A percentile compares a stretch with the other conserved stretches of the same genome.
phyloP scores from a whole-genome alignment of 1,140 invertebrate genomes.

The Drosophila kurseongensis region DNA sequence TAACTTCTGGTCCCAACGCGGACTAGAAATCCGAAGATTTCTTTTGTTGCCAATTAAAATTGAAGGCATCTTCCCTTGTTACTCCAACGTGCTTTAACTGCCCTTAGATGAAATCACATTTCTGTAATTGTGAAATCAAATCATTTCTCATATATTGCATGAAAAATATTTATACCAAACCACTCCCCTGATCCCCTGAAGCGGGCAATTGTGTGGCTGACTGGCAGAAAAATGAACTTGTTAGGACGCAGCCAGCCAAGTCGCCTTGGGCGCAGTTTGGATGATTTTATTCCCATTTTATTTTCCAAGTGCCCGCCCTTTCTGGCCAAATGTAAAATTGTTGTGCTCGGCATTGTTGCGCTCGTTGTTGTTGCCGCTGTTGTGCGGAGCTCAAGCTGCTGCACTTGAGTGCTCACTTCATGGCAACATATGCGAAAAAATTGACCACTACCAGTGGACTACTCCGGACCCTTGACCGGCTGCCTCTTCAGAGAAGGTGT shows the following conservation, averaged over 20 bases:
- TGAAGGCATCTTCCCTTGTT: neutral
- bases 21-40: conserved; percentile 12
- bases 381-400: conserved; percentile 48
- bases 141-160: conserved; percentile 48
- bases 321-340: conserved; percentile 63
- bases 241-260: conserved; percentile 32
- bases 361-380: conserved; percentile 26
- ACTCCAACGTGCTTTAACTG: neutral
- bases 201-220: conserved; percentile 62
- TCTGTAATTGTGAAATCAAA: conserved; percentile 55
- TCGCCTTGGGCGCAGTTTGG: conserved; percentile 54
- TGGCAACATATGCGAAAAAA: conserved; percentile 72
- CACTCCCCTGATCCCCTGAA: neutral
- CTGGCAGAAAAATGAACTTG: conserved; percentile 71
- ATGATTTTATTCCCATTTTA: conserved; percentile 53
- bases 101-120: conserved; percentile 51
- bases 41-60: conserved; percentile 63
- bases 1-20: neutral
- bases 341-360: conserved; percentile 37
- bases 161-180: conserved; percentile 34
- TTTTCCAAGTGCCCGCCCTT: conserved; percentile 57
- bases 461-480: conserved; percentile 19
- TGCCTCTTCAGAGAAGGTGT: conserved; percentile 28
- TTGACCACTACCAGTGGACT: conserved; percentile 54
- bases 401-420: conserved; percentile 64